Conservation (phyloP, 1,140 invertebrate genomes). For the Theocolax elegans region DNA sequence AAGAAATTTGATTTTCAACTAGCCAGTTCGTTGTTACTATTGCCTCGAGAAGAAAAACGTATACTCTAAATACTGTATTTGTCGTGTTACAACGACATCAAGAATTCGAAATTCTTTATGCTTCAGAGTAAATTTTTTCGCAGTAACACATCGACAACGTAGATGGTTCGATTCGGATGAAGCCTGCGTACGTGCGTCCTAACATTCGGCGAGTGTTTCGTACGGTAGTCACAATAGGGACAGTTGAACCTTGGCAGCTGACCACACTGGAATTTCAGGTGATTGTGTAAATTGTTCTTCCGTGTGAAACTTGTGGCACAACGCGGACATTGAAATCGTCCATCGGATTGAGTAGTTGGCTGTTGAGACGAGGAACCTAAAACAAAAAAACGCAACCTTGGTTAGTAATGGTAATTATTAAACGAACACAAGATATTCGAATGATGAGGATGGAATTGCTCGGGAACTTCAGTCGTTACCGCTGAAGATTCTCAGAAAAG, state of each 20-base stretch:
- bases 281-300: slow-evolving; percentile 72
- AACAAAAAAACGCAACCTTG: slow-evolving; percentile 34
- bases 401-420: too few species aligned
- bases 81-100: too few species aligned
- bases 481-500: too few species aligned
- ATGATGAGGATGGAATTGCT: too few species aligned
- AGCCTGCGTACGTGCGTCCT: slow-evolving; percentile 59
- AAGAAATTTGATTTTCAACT: too few species aligned
- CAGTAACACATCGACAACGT: slow-evolving; percentile 40
- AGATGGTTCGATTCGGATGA: slow-evolving; percentile 36
- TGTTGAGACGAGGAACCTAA: neutral
- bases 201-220: slow-evolving; percentile 66
- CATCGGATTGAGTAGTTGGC: slow-evolving; percentile 7
- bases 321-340: slow-evolving; percentile 72
- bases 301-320: slow-evolving; percentile 71
- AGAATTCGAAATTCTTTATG: too few species aligned
- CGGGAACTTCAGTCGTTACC: too few species aligned
- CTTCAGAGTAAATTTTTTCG: slow-evolving; percentile 29
- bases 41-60: too few species aligned
- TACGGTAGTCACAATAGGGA: slow-evolving; percentile 66
- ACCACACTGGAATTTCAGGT: slow-evolving; percentile 71
- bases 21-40: too few species aligned
- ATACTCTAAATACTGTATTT: too few species aligned
- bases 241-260: slow-evolving; percentile 71
- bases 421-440: too few species aligned